Percentiles rank a stretch among this genome's conserved stretches.
phyloP scores from a whole-genome alignment of 2,113 vertebrate species.

The Calyptommatus sinebrachiatus region DNA sequence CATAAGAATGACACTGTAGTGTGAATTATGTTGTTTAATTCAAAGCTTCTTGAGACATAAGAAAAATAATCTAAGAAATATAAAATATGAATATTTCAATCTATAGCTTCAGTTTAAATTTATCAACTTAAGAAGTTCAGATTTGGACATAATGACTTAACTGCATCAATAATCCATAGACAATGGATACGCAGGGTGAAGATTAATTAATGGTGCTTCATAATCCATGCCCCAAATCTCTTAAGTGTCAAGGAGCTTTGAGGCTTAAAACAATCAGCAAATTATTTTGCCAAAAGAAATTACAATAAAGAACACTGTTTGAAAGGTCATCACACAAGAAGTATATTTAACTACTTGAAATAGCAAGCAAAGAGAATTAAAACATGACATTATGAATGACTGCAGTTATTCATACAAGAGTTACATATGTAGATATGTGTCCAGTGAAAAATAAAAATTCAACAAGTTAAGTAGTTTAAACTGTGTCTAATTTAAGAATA shows the following conservation, averaged over 20 bases:
- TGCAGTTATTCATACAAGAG: not conserved
- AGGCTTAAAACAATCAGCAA: not conserved
- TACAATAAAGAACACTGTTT: not conserved
- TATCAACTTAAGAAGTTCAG: not conserved
- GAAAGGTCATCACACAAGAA: not conserved
- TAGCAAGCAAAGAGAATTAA: not conserved
- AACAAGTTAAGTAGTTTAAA: slow-evolving; percentile 17
- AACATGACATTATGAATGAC: not conserved
- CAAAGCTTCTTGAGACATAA: too few species aligned
- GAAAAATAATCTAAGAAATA: too few species aligned
- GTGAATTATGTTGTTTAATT: too few species aligned
- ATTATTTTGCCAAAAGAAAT: slow-evolving; percentile 5
- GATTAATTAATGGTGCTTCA: not conserved
- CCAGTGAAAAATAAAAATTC: not conserved
- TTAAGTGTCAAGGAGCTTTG: not conserved
- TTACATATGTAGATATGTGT: not conserved
- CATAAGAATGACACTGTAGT: too few species aligned
- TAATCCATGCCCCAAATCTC: not conserved
- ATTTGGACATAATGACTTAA: slow-evolving; percentile 5
- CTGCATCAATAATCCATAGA: not conserved
- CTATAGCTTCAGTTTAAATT: not conserved
- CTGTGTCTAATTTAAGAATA: not conserved
- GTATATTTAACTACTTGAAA: not conserved
- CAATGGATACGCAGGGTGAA: not conserved
- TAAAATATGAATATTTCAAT: not conserved